Evolutionary conservation across 2,888 invertebrate genomes (phyloP).

Genomic region (Acleris sparsana): DNA sequence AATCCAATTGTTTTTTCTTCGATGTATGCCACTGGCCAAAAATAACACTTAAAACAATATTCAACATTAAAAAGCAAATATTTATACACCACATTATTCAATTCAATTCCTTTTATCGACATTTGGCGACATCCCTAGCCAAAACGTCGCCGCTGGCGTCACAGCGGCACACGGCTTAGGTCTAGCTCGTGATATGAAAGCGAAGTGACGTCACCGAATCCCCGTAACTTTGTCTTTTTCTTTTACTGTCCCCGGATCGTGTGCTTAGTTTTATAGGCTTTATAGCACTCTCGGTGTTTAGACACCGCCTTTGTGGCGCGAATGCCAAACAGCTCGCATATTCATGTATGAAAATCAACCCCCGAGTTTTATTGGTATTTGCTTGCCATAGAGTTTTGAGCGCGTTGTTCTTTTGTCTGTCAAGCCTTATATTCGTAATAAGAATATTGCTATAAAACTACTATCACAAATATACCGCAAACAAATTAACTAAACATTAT

Average conservation of each 20-base stretch:
- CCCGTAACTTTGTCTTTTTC: conserved; percentile 56
- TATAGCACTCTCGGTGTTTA: conserved; percentile 73
- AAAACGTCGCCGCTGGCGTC: conserved; percentile 42
- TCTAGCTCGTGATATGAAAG: conserved; percentile 77
- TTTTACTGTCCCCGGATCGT: conserved; percentile 76
- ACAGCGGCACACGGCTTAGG: conserved; percentile 48
- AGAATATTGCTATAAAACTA: too few relatives aligned
- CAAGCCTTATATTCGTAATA: neutral
- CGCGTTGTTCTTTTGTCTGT: conserved; percentile 26
- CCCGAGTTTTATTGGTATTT: conserved; percentile 62
- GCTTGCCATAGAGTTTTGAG: conserved; percentile 13
- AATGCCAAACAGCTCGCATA: conserved; percentile 69
- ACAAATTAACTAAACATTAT: too few relatives aligned
- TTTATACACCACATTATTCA: neutral
- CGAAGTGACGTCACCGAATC: conserved; percentile 70
- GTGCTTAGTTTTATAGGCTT: conserved; percentile 81
- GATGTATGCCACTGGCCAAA: too few relatives aligned
- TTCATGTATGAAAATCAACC: conserved; percentile 70
- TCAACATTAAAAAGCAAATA: neutral
- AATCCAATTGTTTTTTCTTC: too few relatives aligned
- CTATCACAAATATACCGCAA: too few relatives aligned
- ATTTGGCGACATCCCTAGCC: conserved; percentile 40
- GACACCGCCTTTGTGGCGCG: conserved; percentile 57
- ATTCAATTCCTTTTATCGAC: conserved; percentile 37
- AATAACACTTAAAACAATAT: too few relatives aligned